Evolutionary conservation across 2,888 invertebrate genomes (phyloP).

Genomic region (Leucoptera coffeella): DNA sequence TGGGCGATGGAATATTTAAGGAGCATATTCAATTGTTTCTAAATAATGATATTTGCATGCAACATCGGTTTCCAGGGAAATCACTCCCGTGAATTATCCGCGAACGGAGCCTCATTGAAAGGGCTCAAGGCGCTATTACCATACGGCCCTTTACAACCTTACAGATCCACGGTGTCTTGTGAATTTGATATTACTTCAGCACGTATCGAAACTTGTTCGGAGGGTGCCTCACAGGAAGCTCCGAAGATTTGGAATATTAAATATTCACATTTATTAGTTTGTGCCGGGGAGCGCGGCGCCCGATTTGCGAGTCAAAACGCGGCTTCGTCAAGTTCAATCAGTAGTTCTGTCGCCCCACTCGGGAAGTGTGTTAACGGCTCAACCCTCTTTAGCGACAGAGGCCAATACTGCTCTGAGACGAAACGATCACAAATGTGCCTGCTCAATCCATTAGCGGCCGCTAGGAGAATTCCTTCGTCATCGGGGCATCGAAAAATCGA

Average conservation of each 20-base stretch:
- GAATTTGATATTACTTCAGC: constrained; percentile 35
- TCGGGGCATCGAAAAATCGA: constrained; percentile 43
- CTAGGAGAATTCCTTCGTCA: no score
- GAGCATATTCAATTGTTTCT: constrained; percentile 49
- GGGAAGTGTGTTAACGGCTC: constrained; percentile 46
- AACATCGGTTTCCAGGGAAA: constrained; percentile 53
- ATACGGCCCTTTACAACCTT: constrained; percentile 14
- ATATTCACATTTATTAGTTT: constrained; percentile 52
- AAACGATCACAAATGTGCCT: no score
- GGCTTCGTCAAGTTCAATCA: constrained; percentile 29
- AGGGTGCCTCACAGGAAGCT: constrained; percentile 12
- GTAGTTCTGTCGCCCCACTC: constrained; percentile 17
- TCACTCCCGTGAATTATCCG: constrained; percentile 42
- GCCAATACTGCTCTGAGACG: no score
- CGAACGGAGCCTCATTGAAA: constrained; percentile 32
- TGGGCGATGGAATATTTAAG: no score
- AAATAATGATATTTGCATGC: constrained; percentile 51
- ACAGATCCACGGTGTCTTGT: constrained; percentile 9
- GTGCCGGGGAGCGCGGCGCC: constrained; percentile 20
- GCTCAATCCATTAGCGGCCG: no score
- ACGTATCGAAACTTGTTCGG: constrained; percentile 32
- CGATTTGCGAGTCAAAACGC: constrained; percentile 42
- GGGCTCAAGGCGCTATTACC: constrained; percentile 12
- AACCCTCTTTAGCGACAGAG: constrained; percentile 17
- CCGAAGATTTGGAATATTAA: constrained; percentile 46